Base-by-base conservation (phyloP, 2,888 invertebrate species). In the Trissolcus japonicus region DNA sequence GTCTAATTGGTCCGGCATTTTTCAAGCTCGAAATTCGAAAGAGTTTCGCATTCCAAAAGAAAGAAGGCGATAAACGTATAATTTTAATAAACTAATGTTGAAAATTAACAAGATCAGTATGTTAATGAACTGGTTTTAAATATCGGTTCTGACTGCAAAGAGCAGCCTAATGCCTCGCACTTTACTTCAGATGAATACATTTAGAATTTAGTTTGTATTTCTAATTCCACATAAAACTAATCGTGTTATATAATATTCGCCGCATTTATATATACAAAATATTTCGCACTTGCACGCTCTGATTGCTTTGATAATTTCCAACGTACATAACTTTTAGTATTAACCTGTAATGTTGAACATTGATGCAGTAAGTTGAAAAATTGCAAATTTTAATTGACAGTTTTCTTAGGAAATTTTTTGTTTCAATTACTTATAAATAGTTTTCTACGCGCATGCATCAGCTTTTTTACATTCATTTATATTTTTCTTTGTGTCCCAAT, bases 91-190 rank as follows among this genome's bases (percentile, higher is more conserved):
- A 16, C n/a, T 6, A 16, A 46, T 16, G 46, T 46, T n/a, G 16
- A 16, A 46, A 46, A 16, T 46, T 16, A 16, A 46, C 46, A 16
- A 35, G 35, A 35, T 7, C 35, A 35, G 46, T 16, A 46, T 46
- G 16, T 46, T 46, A 46, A 46, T 46, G 46, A 46, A 46, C 46
- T 46, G 46, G 46, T 46, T 46, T 46, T 46, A 16, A 46, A 14
- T 14, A 46, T 46, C n/a, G 14, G 46, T 14, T 46, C n/a, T 11
- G 35, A 1, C 35, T 35, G 35, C 35, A 35, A 35, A 35, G 35
- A 35, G 35, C 35, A 9, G 35, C 35, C 6, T 35, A 35, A 35
- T 9, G 9, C 1, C 9, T 35, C 35, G 35, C 14, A 16, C 46
- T 46, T 46, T 16, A 46, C 7, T 46, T 11, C 7, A 16, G 16